These are phyloP conservation scores for Panthera leo DNA, from an alignment of 2,113 vertebrate species.

Conservation along the genomic window DNA sequence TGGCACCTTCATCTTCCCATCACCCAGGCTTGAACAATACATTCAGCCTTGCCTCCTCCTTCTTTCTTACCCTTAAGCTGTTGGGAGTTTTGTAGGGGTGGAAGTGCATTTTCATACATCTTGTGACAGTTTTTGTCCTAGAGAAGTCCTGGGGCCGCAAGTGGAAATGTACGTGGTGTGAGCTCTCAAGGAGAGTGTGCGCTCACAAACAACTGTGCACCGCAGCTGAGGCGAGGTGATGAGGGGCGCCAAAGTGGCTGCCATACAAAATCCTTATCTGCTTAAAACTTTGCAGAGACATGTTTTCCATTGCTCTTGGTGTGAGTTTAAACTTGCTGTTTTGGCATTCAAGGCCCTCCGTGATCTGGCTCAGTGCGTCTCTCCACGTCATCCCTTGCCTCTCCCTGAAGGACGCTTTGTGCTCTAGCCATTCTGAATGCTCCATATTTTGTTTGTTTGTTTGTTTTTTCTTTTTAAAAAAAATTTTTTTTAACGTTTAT, in stretches of 20 bases:
- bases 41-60: neutral
- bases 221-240: neutral
- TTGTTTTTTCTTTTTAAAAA: too few relatives aligned
- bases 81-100: neutral
- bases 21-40: neutral
- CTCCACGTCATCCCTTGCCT: neutral
- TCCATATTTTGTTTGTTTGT: neutral
- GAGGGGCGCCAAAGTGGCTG: neutral
- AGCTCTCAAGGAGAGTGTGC: neutral
- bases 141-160: neutral
- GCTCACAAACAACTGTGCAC: neutral
- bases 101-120: neutral
- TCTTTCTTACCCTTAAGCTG: neutral
- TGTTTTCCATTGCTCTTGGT: neutral
- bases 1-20: neutral
- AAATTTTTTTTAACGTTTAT: too few relatives aligned
- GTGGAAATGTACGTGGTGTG: accelerated
- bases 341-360: neutral
- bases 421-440: neutral
- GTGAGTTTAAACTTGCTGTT: neutral
- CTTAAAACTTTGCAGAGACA: neutral
- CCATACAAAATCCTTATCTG: neutral
- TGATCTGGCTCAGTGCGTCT: neutral
- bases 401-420: neutral
- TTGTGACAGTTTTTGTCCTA: neutral